phyloP scores from a whole-genome alignment of 2,797 vertebrate species.

The Hippopotamyrus pictus region DNA sequence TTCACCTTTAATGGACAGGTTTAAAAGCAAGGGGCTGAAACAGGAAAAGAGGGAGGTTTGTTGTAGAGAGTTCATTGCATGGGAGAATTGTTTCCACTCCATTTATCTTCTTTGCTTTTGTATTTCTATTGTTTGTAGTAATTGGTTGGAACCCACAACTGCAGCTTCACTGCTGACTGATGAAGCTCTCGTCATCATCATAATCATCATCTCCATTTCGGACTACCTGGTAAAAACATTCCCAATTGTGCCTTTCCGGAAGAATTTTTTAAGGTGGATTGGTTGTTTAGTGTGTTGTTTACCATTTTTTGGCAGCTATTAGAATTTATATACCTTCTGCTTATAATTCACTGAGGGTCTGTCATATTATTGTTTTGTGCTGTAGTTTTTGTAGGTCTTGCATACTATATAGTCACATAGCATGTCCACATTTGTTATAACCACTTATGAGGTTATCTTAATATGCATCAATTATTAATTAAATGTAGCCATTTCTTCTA shows the following conservation, averaged over 20 bases:
- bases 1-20: background rate
- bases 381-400: background rate
- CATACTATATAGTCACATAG: background rate
- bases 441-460: background rate
- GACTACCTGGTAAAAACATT: background rate
- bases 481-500: background rate
- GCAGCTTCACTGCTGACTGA: background rate
- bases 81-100: background rate
- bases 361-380: background rate
- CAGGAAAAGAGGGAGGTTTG: background rate
- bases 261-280: background rate
- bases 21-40: background rate
- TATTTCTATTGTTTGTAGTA: background rate
- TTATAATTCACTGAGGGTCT: background rate
- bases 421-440: background rate
- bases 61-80: background rate
- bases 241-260: background rate
- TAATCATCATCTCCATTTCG: background rate
- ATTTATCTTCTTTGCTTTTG: background rate
- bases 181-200: background rate
- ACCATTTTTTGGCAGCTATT: background rate
- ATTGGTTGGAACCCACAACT: background rate
- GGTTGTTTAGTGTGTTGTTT: background rate
- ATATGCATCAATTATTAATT: background rate
- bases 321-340: background rate